Conservation (phyloP, 2,888 invertebrate species). For the Bombylius discolor region DNA sequence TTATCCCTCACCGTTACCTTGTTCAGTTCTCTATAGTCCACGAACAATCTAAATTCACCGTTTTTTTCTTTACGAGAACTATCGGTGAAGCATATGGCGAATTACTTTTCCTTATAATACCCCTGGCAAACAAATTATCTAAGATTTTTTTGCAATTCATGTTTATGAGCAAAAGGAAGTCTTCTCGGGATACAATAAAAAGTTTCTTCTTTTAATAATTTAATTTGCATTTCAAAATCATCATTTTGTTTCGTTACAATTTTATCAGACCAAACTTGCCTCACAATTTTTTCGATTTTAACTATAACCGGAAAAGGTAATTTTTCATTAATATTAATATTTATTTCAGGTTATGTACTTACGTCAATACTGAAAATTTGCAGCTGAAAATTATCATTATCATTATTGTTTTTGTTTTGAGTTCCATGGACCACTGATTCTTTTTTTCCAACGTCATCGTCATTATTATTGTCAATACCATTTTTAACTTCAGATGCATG, state of each 20-base stretch:
- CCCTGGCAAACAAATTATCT: slow-evolving; percentile 2
- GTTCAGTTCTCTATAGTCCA: slow-evolving; percentile 8
- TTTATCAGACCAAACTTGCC: no score
- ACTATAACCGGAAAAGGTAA: not conserved
- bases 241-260: no score
- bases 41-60: slow-evolving; percentile 4
- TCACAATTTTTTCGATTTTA: no score
- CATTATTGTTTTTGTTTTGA: no score
- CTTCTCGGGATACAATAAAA: not conserved
- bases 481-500: no score
- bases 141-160: slow-evolving; percentile 1
- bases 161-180: not conserved
- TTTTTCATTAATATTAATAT: not conserved
- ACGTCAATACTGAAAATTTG: not conserved
- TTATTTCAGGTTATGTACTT: not conserved
- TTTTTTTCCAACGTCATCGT: no score
- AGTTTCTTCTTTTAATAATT: not conserved
- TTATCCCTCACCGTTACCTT: not conserved
- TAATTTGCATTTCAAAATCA: no score
- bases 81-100: slow-evolving; percentile 7
- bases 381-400: no score
- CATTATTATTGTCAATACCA: not conserved
- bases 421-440: no score
- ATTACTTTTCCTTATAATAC: slow-evolving; percentile 6
- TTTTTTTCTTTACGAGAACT: slow-evolving; percentile 9